Conservation (phyloP, 35 echinoderm and acorn worm species). For the Holothuria glaberrima region DNA sequence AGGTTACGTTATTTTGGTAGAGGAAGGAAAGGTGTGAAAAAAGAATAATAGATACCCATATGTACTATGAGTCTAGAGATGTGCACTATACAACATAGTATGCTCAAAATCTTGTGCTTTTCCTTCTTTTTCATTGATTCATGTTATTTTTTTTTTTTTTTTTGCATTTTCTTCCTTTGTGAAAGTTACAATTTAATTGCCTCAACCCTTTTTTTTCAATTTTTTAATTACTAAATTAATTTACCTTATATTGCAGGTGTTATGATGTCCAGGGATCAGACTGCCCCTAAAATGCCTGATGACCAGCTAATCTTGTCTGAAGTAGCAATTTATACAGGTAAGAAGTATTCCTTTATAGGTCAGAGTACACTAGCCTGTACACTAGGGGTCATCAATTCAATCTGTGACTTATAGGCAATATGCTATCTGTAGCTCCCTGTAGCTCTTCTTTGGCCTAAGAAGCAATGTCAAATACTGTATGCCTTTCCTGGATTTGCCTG, state of each 20-base stretch:
- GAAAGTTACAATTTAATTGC: too few relatives aligned
- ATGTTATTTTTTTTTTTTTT: not conserved
- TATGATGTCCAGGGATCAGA: slow-evolving; percentile 52
- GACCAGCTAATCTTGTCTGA: slow-evolving; percentile 84
- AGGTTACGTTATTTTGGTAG: too few relatives aligned
- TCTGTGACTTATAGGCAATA: too few relatives aligned
- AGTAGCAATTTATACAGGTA: slow-evolving; percentile 86
- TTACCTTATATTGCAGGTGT: slow-evolving; percentile 54
- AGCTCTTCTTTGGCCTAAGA: too few relatives aligned
- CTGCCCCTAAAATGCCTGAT: slow-evolving; percentile 77
- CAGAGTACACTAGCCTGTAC: too few relatives aligned
- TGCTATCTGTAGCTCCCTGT: not conserved
- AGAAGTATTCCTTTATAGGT: not conserved
- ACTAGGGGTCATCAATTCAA: too few relatives aligned
- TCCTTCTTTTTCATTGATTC: not conserved
- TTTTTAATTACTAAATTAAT: too few relatives aligned
- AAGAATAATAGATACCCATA: not conserved
- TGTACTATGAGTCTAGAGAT: not conserved
- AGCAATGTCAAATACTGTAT: too few relatives aligned
- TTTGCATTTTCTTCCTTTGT: too few relatives aligned
- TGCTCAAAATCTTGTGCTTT: not conserved
- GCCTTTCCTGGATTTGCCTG: too few relatives aligned
- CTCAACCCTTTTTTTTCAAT: too few relatives aligned
- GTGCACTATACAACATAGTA: not conserved
- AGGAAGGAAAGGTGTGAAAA: too few relatives aligned